Percentiles rank a stretch among this genome's conserved stretches.
Evolutionary conservation across 2,797 vertebrate species (phyloP).

Genomic region (Chelon labrosus): DNA sequence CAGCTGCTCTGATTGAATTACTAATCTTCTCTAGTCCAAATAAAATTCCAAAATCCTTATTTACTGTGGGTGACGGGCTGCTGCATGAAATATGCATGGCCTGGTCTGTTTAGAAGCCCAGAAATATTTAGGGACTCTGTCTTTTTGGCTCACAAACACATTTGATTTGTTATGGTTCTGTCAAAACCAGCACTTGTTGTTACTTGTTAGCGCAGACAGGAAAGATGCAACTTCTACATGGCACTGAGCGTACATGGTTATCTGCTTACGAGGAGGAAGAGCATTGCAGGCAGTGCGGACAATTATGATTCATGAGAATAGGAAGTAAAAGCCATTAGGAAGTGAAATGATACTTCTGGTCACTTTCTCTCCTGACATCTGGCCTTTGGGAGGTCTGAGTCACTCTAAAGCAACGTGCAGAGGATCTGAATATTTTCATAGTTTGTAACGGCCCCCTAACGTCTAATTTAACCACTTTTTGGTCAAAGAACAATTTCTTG

Average conservation of each 20-base stretch:
- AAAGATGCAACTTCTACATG: slow-evolving; percentile 51
- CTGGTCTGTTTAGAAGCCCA: slow-evolving; percentile 76
- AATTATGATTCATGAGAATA: slow-evolving; percentile 62
- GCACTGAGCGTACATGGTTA: slow-evolving; percentile 12
- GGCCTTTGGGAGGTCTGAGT: slow-evolving; percentile 46
- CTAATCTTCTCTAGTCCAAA: slow-evolving; percentile 53
- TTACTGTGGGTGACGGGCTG: slow-evolving; percentile 50
- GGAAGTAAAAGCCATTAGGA: slow-evolving; percentile 63
- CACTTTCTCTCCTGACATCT: slow-evolving; percentile 69
- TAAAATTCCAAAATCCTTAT: slow-evolving; percentile 59
- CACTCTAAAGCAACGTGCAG: slow-evolving; percentile 23
- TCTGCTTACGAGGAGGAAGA: slow-evolving; percentile 59
- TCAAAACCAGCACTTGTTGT: slow-evolving; percentile 51
- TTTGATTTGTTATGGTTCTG: slow-evolving; percentile 78
- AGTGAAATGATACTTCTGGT: slow-evolving; percentile 60
- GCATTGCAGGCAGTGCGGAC: slow-evolving; percentile 22
- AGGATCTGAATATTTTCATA: background rate
- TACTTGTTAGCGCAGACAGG: slow-evolving; percentile 32
- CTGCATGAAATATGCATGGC: slow-evolving; percentile 42
- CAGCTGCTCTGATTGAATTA: slow-evolving; percentile 41
- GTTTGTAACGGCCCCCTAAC: too few relatives aligned
- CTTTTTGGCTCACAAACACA: slow-evolving; percentile 78
- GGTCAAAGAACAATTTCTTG: background rate
- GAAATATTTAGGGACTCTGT: slow-evolving; percentile 82
- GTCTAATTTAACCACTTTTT: too few relatives aligned